Evolutionary conservation across 2,797 vertebrate species (phyloP), one percentile per base, ranked within the genome.

Genomic region (Gallinago solitaria): DNA sequence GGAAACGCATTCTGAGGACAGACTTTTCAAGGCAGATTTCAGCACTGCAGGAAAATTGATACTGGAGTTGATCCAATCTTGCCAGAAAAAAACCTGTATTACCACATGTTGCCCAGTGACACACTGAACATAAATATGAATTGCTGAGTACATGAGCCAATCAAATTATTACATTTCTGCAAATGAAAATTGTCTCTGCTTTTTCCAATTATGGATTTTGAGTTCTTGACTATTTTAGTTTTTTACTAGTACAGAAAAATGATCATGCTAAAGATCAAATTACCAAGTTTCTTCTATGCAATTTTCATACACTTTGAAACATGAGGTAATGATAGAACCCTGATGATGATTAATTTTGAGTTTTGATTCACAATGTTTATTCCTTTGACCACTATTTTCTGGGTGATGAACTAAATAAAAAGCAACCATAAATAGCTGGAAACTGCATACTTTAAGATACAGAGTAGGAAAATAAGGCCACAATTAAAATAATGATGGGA

Each of bases 1-100:
- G n/a, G 35, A 78, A 51, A 57, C 21, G 30, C 19, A 25, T 91
- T 86, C n/a, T 67, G 63, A 86, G 76, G 76, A 86, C 63, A 86
- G 79, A 76, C 64, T 54, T 93, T 78, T 93, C 47, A 73, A 83
- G 79, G 85, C 85, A 93, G 80, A 86, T 90, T 91, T 96, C 88
- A 91, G 83, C 73, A 67, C 57, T 5, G 23, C 61, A 76, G 83
- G 85, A 91, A 57, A 94, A 91, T 71, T 41, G 50, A 79, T 51
- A 47, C 80, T 94, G 88, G 91, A 90, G 61, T 24, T 45, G 69
- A 43, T 86, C 64, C 84, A 93, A 4, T 23, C 51, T 41, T 35
- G 59, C 63, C 87, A 88, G 90, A 73, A 95, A 91, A 74, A 74
- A 63, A 19, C 12, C 5, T 61, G 65, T 9, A 61, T 71, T 83